Conservation (phyloP, 2,888 invertebrate genomes). For the Lissonota sp. region DNA sequence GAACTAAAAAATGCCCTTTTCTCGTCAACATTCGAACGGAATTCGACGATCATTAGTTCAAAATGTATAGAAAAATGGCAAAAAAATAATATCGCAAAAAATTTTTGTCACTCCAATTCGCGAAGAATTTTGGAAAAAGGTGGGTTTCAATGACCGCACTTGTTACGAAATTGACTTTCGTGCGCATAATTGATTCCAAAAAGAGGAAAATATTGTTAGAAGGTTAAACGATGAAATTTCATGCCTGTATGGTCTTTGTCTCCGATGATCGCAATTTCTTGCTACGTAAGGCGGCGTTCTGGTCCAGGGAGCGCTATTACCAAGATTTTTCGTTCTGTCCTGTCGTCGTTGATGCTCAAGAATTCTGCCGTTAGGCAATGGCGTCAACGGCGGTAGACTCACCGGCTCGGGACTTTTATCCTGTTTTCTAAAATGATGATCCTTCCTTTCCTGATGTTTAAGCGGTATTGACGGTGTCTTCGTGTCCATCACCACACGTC, state of each 20-base stretch:
- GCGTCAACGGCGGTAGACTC: conserved; percentile 80
- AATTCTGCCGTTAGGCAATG: conserved; percentile 72
- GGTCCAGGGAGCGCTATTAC: conserved; percentile 57
- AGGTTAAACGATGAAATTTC: conserved; percentile 6
- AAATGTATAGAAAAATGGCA: not conserved
- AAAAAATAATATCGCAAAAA: not conserved
- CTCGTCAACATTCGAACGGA: not conserved
- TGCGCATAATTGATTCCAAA: too few species aligned
- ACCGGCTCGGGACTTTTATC: conserved; percentile 67
- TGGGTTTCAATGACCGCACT: not conserved
- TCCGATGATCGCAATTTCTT: conserved; percentile 71
- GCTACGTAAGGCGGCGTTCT: conserved; percentile 46
- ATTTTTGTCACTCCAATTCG: not conserved
- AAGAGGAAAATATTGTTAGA: conserved; percentile 7
- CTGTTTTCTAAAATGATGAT: conserved; percentile 71
- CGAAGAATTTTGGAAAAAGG: not conserved
- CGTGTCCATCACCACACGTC: conserved; percentile 80
- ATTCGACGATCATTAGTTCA: not conserved
- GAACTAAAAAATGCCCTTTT: not conserved
- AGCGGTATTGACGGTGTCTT: conserved; percentile 81
- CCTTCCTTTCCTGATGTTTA: conserved; percentile 79
- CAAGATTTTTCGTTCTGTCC: conserved; percentile 39
- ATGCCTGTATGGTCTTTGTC: conserved; percentile 80
- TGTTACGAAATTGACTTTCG: not conserved
- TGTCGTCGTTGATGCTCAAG: conserved; percentile 41